Evolutionary conservation across 2,113 vertebrate genomes (phyloP).

Genomic region (Synodontis membranacea): DNA sequence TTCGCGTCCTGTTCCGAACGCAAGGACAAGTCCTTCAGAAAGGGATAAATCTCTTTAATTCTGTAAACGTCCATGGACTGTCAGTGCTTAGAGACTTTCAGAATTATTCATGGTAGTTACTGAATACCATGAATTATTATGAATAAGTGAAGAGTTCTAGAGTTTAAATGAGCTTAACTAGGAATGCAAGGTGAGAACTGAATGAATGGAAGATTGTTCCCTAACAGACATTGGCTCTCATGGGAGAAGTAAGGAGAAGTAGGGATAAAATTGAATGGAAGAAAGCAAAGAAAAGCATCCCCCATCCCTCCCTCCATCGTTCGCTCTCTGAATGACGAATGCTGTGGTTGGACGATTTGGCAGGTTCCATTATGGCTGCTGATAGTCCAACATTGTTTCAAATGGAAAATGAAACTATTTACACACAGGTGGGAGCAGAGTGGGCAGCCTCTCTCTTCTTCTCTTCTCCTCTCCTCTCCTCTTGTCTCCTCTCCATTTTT

Average conservation of each 20-base stretch:
- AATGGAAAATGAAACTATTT: slow-evolving; percentile 48
- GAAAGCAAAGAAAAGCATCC: slow-evolving; percentile 31
- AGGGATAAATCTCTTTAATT: neutral
- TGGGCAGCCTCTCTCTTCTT: neutral
- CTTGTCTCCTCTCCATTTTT: neutral
- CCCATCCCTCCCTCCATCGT: neutral
- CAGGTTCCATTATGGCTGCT: slow-evolving; percentile 23
- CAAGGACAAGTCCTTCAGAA: slow-evolving; percentile 4
- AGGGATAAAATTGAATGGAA: slow-evolving; percentile 21
- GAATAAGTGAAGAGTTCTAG: neutral
- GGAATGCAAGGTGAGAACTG: neutral
- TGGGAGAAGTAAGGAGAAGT: slow-evolving; percentile 4
- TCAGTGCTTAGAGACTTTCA: neutral
- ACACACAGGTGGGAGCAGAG: slow-evolving; percentile 33
- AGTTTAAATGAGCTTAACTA: neutral
- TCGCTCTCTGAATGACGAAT: slow-evolving; percentile 24
- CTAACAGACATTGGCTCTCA: neutral
- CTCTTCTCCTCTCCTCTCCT: neutral
- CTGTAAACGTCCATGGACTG: neutral
- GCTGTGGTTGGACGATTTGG: slow-evolving; percentile 30
- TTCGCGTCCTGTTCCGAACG: neutral
- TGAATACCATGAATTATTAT: slow-evolving; percentile 5
- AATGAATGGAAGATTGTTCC: neutral
- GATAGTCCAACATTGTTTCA: slow-evolving; percentile 19
- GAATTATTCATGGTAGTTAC: neutral